Conservation (phyloP, 2,888 invertebrate species). For the Tenthredo distinguenda region DNA sequence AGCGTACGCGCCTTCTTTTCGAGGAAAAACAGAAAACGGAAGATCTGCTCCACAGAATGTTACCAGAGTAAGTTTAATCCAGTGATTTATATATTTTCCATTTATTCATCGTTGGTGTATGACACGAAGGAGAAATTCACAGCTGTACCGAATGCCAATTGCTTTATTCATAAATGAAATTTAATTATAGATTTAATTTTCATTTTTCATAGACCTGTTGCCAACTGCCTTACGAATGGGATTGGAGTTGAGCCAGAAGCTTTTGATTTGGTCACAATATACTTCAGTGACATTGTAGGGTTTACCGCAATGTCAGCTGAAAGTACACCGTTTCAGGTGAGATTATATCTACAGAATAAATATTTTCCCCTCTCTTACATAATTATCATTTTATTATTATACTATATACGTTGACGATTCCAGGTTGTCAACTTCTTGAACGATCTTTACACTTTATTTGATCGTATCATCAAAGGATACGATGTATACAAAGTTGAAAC, state of each 20-base stretch:
- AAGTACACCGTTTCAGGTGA: constrained; percentile 92
- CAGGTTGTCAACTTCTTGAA: constrained; percentile 97
- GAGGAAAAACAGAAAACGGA: constrained; percentile 97
- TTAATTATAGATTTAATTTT: background rate
- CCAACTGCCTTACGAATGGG: constrained; percentile 91
- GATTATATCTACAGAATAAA: background rate
- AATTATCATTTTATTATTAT: constrained; percentile 8
- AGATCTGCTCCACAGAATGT: constrained; percentile 95
- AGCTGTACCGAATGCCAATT: background rate
- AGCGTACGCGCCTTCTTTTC: constrained; percentile 92
- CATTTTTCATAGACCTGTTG: constrained; percentile 87
- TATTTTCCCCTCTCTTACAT: background rate
- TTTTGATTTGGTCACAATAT: constrained; percentile 96
- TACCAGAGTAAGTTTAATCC: constrained; percentile 87
- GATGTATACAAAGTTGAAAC: constrained; percentile 99
- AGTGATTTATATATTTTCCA: background rate
- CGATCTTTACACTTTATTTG: constrained; percentile 98
- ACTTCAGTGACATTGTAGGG: constrained; percentile 98
- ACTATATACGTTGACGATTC: constrained; percentile 61
- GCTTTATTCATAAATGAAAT: background rate
- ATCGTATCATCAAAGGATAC: constrained; percentile 96
- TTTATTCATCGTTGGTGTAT: background rate
- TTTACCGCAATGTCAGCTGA: constrained; percentile 97
- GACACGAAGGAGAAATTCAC: background rate
- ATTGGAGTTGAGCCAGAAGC: constrained; percentile 96